phyloP scores from a whole-genome alignment of 2,797 vertebrate species.

The Mus caroli region DNA sequence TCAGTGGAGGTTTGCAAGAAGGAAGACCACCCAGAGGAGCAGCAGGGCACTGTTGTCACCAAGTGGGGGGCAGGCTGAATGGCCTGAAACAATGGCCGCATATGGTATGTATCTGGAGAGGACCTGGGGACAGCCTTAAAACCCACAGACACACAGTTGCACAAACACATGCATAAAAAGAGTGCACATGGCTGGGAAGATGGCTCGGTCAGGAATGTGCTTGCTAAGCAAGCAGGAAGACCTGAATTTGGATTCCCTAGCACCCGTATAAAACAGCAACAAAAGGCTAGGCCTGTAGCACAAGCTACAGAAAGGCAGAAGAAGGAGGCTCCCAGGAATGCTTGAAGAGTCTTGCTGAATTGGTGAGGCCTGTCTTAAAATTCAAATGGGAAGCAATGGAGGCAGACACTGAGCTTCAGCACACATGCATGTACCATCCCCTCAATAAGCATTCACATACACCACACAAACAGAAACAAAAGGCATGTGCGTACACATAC shows the following conservation, averaged over 20 bases:
- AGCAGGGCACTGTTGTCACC: not conserved
- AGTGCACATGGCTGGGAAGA: not conserved
- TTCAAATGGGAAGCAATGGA: not conserved
- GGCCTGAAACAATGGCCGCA: not conserved
- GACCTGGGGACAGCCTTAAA: not conserved
- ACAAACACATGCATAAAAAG: not conserved
- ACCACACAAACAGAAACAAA: not conserved
- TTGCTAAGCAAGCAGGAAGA: not conserved
- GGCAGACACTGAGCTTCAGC: not conserved
- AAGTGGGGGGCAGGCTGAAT: not conserved
- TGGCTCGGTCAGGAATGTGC: not conserved
- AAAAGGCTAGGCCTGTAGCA: not conserved
- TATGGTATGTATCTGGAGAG: not conserved
- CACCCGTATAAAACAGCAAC: not conserved
- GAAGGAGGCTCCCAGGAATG: not conserved
- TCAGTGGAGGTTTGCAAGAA: fast-evolving
- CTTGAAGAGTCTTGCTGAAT: not conserved
- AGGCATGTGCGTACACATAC: no score
- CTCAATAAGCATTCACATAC: not conserved
- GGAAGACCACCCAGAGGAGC: not conserved
- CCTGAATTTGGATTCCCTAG: not conserved
- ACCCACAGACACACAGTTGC: fast-evolving
- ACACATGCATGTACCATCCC: not conserved
- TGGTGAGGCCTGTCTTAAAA: not conserved
- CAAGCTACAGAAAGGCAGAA: not conserved